Evolutionary conservation across 2,888 invertebrate genomes (phyloP), one percentile per base, ranked within the genome.

Genomic region (Alsophila aescularia): DNA sequence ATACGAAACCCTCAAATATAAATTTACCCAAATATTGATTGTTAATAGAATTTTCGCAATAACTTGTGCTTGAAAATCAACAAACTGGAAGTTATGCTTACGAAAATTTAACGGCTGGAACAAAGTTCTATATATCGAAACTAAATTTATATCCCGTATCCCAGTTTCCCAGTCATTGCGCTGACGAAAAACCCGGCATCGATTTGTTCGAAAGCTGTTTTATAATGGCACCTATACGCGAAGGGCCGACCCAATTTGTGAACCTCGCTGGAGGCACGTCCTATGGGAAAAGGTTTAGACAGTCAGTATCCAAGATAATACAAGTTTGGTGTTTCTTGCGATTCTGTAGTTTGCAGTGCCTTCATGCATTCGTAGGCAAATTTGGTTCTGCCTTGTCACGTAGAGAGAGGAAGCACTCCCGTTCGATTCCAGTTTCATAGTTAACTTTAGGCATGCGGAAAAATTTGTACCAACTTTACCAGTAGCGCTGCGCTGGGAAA

Each of bases 251-350:
- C 85, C 79, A 83, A 80, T 87, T 85, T 81, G 72, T 61, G 70
- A 80, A 79, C 75, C 75, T 70, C 70, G 75, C 73, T 65, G 66
- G 67, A 80, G 77, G 83, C 87, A 87, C 87, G 86, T 86, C 83
- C 79, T 81, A 64, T 60, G 74, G 55, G 45, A 36, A 37, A 31
- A 51, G 21, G 32, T 34, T 16, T 12, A 48, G 27, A 12, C 14
- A 12, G 15, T 37, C 53, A 48, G 48, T 48, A 43, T 47, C 14
- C 21, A 13, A 53, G 40, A 40, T 40, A 27, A 2, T 14, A 32
- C 16, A 13, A 37, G n/a, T 12, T 32, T 18, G 14, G 9, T 0
- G 16, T 2, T 10, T 9, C n/a, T 29, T n/a, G n/a, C 29, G n/a
- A 9, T 29, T 8, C 29, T 9, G 10, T n/a, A 24, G 24, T 7